Evolutionary conservation across 2,888 invertebrate genomes (phyloP).

Genomic region (Ophion ellenae): DNA sequence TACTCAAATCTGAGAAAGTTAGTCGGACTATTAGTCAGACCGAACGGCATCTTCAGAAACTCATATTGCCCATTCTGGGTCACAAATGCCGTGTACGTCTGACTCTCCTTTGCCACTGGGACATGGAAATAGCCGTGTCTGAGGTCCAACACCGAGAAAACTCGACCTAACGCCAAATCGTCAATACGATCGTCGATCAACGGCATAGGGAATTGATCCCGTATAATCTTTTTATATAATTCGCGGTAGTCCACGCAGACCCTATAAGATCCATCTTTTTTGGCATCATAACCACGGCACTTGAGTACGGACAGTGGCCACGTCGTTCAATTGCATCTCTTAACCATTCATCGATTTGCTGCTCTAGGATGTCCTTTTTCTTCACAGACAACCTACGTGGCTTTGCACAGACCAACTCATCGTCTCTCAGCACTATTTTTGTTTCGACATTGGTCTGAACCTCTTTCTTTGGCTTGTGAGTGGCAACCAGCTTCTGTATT

Average conservation of each 20-base stretch:
- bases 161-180: no score
- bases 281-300: slow-evolving; percentile 64
- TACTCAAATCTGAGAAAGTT: slow-evolving; percentile 56
- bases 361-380: slow-evolving; percentile 63
- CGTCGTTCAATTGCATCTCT: slow-evolving; percentile 61
- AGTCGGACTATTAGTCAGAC: slow-evolving; percentile 29
- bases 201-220: no score
- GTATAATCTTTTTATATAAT: no score
- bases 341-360: slow-evolving; percentile 70
- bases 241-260: slow-evolving; percentile 62
- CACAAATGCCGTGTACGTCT: no score
- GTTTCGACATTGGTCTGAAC: slow-evolving; percentile 57
- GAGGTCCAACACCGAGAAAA: no score
- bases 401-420: slow-evolving; percentile 57
- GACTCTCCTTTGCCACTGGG: no score
- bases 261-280: slow-evolving; percentile 67
- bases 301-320: slow-evolving; percentile 64
- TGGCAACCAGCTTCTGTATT: slow-evolving; percentile 36
- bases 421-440: slow-evolving; percentile 61
- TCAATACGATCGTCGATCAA: no score
- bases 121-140: no score
- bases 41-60: no score
- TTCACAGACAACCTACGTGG: slow-evolving; percentile 46
- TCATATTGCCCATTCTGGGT: no score
- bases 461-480: slow-evolving; percentile 50